phyloP scores from a whole-genome alignment of 2,888 invertebrate genomes.

The Archips crataeganus region DNA sequence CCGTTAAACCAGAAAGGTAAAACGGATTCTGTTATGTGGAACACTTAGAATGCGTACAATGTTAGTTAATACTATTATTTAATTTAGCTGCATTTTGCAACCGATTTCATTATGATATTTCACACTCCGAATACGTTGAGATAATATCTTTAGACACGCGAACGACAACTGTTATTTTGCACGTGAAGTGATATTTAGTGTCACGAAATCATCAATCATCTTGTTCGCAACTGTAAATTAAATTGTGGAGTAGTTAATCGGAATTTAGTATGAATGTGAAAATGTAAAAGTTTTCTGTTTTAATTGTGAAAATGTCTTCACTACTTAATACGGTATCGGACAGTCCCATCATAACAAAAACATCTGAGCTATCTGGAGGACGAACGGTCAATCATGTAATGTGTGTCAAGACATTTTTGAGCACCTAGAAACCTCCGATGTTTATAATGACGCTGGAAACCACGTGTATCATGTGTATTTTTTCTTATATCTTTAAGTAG shows the following conservation, averaged over 20 bases:
- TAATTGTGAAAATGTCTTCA: slow-evolving; percentile 5
- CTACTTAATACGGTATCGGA: background rate
- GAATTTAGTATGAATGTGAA: slow-evolving; percentile 4
- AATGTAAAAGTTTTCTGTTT: slow-evolving; percentile 35
- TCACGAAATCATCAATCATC: slow-evolving; percentile 24
- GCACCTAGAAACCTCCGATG: no score
- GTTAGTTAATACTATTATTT: slow-evolving; percentile 39
- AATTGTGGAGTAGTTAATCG: slow-evolving; percentile 9
- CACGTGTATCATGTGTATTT: no score
- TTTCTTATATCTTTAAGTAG: no score
- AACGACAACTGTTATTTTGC: slow-evolving; percentile 44
- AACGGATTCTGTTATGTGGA: slow-evolving; percentile 1
- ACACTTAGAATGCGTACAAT: background rate
- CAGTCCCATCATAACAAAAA: background rate
- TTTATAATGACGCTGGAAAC: no score
- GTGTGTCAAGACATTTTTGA: no score
- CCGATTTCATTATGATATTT: slow-evolving; percentile 50
- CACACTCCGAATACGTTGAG: slow-evolving; percentile 55
- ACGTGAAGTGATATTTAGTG: slow-evolving; percentile 32
- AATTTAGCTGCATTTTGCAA: slow-evolving; percentile 46
- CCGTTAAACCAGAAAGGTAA: slow-evolving; percentile 5
- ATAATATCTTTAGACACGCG: slow-evolving; percentile 48
- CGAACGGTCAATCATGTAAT: no score
- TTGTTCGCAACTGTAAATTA: slow-evolving; percentile 26
- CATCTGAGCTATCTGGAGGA: no score